Conservation (phyloP, 2,888 invertebrate species). For the Perithous albicinctus region DNA sequence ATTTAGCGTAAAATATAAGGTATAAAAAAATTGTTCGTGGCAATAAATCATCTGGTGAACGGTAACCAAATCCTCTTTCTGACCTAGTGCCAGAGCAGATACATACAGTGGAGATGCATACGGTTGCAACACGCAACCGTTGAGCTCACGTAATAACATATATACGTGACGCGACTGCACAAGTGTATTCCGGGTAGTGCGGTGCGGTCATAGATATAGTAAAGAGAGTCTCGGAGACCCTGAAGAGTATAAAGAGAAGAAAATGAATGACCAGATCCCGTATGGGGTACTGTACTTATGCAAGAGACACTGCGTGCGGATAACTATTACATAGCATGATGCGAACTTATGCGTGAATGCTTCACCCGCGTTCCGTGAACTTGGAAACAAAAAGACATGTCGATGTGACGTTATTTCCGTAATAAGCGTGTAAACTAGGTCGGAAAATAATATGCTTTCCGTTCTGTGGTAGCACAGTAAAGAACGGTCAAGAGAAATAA, state of each 20-base stretch:
- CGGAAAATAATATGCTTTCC: neutral
- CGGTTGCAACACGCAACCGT: constrained; percentile 62
- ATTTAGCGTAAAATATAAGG: constrained; percentile 14
- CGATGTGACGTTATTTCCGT: constrained; percentile 46
- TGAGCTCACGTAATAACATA: constrained; percentile 59
- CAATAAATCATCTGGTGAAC: constrained; percentile 64
- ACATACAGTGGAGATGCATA: constrained; percentile 57
- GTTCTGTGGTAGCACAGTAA: neutral
- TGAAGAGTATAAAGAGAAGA: constrained; percentile 53
- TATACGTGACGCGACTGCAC: constrained; percentile 42
- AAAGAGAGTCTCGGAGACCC: constrained; percentile 22
- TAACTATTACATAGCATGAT: constrained; percentile 56
- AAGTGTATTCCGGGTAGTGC: constrained; percentile 55
- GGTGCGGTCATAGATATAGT: constrained; percentile 32
- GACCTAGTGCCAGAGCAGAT: constrained; percentile 60
- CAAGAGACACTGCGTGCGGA: constrained; percentile 62
- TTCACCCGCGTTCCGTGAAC: constrained; percentile 45
- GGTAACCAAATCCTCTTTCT: constrained; percentile 67
- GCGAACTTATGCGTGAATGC: constrained; percentile 52
- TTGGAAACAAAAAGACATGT: neutral
- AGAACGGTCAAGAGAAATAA: neutral
- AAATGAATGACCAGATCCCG: constrained; percentile 68
- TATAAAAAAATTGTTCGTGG: constrained; percentile 37
- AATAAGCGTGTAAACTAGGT: constrained; percentile 46
- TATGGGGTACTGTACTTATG: constrained; percentile 46